phyloP scores from a whole-genome alignment of 1,140 invertebrate species.

The Mercenaria mercenaria region DNA sequence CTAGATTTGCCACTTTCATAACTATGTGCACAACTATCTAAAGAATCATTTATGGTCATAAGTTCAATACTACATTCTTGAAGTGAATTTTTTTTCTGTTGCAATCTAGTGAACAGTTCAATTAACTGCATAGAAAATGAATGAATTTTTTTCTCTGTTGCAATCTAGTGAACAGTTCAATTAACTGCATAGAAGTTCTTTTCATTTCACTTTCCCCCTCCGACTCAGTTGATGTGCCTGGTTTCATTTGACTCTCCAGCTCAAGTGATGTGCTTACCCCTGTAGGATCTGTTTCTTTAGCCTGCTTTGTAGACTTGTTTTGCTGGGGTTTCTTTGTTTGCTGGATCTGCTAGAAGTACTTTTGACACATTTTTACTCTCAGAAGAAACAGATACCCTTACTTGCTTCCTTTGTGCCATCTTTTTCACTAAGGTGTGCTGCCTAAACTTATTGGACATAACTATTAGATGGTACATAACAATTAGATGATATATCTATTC shows the following conservation, averaged over 20 bases:
- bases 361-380: neutral
- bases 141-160: no score
- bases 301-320: neutral
- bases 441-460: conserved; percentile 48
- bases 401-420: conserved; percentile 33
- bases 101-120: no score
- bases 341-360: neutral
- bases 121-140: no score
- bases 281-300: neutral
- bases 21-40: no score
- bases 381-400: neutral
- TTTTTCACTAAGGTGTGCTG: conserved; percentile 33
- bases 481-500: conserved; percentile 25
- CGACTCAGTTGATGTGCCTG: neutral
- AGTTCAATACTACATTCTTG: no score
- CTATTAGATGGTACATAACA: conserved; percentile 15
- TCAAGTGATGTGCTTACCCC: neutral
- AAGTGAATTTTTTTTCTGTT: no score
- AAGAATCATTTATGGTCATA: no score
- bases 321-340: neutral
- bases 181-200: no score
- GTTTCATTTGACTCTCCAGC: neutral
- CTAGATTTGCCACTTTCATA: no score
- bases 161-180: no score
- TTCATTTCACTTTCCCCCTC: neutral